Evolutionary conservation across 1,140 invertebrate species (phyloP), one percentile per base, ranked within the genome.

Genomic region (Campodea augens): DNA sequence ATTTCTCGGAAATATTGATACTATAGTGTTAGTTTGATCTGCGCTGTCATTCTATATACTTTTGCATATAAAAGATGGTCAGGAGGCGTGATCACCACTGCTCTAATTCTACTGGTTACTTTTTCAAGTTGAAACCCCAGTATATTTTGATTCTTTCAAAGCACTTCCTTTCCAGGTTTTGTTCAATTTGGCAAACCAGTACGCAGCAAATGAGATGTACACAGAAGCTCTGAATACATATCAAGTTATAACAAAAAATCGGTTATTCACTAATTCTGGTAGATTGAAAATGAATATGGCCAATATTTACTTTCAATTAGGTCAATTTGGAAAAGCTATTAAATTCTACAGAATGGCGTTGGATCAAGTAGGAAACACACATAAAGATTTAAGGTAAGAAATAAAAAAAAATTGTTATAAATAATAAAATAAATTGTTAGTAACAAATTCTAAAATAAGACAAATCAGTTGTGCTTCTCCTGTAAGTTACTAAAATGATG

Each of bases 291-390:
- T 97, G 0, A 98, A 98, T 57, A 97, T 98, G 80, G 95, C 91
- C 2, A 98, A 98, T 60, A 93, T 98, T 58, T 91, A 95, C 63
- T 90, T 87, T 51, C 83, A 85, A 62, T 84, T 93, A 69, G 87
- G 86, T 24, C 86, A 97, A 56, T 88, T 84, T 55, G 76, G 80
- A 15, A 91, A 95, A 66, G 93, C 95, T 4, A 79, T 98, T 38
- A 99, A 99, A 68, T 83, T 95, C 69, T 97, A 96, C 58, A 72
- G 88, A 54, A 96, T 95, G 90, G 90, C 91, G 10, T 66, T 96
- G 32, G 92, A 98, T 65, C 91, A 93, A 64, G 82, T 93, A 4
- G 84, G 87, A 1, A 83, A 84, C 27, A 82, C 79, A 20, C 84
- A 95, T 56, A 93, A 90, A 59, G 81, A 89, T 64, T 61, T 87